Conservation (phyloP, 2,888 invertebrate genomes). For the Acanthosepion lycidas region DNA sequence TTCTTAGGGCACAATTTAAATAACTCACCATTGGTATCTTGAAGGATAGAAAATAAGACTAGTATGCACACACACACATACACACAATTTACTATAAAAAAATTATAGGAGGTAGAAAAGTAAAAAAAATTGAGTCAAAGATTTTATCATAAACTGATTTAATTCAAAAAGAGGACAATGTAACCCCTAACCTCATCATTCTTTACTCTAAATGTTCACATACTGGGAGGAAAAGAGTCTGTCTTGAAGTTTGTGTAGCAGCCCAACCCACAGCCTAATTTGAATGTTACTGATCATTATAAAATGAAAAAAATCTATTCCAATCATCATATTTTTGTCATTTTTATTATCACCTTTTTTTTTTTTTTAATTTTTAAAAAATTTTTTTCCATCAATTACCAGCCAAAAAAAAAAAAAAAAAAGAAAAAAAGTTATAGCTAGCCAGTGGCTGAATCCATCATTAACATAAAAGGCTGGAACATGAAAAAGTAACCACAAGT, state of each 20-base stretch:
- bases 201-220: background rate
- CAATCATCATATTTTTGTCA: background rate
- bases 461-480: background rate
- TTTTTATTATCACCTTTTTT: background rate
- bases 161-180: slow-evolving; percentile 14
- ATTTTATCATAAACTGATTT: background rate
- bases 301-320: background rate
- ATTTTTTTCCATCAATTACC: background rate
- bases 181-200: slow-evolving; percentile 10
- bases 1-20: background rate
- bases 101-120: background rate
- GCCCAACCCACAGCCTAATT: background rate
- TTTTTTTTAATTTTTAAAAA: background rate
- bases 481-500: background rate
- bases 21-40: background rate
- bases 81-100: background rate
- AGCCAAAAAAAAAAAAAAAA: background rate
- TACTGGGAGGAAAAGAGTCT: background rate
- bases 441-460: background rate
- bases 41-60: background rate
- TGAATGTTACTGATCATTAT: background rate
- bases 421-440: background rate
- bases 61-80: background rate
- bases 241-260: background rate
- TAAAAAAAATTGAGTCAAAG: background rate